These are phyloP conservation scores for Psittacula echo DNA, from an alignment of 2,797 vertebrate species.

Conservation along the genomic window DNA sequence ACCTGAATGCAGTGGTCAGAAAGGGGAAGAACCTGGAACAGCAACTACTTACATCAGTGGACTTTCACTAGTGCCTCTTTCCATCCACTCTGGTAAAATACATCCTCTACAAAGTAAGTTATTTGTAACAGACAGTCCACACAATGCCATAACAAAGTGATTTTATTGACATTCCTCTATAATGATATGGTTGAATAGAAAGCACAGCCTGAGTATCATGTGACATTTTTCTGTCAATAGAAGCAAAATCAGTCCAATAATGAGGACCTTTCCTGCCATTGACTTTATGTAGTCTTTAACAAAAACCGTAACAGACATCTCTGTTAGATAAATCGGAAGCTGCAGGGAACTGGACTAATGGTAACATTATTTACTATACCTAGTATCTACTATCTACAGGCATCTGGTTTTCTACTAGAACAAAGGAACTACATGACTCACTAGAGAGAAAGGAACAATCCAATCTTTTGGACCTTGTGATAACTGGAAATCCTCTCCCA, in stretches of 20 bases:
- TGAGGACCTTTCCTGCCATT: conserved; percentile 75
- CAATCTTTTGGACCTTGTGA: conserved; percentile 65
- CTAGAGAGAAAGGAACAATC: conserved; percentile 75
- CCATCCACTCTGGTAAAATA: neutral
- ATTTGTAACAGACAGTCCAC: conserved; percentile 67
- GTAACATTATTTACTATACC: conserved; percentile 74
- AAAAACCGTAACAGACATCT: conserved; percentile 71
- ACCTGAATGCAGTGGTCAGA: neutral
- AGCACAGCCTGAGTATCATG: conserved; percentile 86
- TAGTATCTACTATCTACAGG: conserved; percentile 74
- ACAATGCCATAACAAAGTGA: conserved; percentile 84
- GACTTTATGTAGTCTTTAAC: conserved; percentile 74
- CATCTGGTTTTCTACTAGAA: conserved; percentile 72
- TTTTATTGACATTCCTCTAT: conserved; percentile 92
- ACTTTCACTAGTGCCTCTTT: neutral
- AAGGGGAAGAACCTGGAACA: neutral
- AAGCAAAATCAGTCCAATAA: conserved; percentile 79
- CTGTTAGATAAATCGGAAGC: conserved; percentile 71
- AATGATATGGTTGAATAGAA: conserved; percentile 82
- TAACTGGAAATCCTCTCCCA: conserved; percentile 61
- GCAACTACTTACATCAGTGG: neutral
- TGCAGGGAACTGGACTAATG: conserved; percentile 76
- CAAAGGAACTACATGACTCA: conserved; percentile 73
- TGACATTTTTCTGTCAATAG: conserved; percentile 79
- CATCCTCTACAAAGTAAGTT: neutral